Evolutionary conservation across 1,140 invertebrate genomes (phyloP).

Genomic region (Drosophila chauvacae): DNA sequence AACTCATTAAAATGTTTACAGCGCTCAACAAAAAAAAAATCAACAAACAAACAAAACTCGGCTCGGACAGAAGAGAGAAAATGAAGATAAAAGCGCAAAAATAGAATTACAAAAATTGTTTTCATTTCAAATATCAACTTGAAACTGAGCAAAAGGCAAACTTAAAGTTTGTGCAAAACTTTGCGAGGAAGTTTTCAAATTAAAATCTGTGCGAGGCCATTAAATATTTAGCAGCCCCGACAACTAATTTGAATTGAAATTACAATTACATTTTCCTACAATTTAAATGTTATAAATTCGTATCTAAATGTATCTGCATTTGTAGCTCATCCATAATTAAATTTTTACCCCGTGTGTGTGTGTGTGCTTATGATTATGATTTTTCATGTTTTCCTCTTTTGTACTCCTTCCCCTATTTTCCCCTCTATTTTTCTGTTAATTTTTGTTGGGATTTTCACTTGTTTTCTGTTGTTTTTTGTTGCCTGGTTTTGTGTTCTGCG

Average conservation of each 20-base stretch:
- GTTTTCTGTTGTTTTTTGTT: conserved; percentile 14
- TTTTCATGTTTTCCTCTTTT: conserved; percentile 44
- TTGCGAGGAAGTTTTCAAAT: conserved; percentile 61
- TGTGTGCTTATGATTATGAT: conserved; percentile 71
- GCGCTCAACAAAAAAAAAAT: conserved; percentile 73
- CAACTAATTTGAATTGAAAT: conserved; percentile 71
- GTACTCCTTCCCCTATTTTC: neutral
- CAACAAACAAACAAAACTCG: conserved; percentile 69
- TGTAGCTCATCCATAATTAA: conserved; percentile 64
- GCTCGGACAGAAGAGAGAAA: conserved; percentile 34
- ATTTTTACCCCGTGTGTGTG: conserved; percentile 8
- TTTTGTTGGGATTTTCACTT: conserved; percentile 26
- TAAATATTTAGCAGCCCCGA: conserved; percentile 60
- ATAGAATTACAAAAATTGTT: conserved; percentile 65
- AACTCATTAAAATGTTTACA: conserved; percentile 84
- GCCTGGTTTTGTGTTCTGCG: conserved; percentile 54
- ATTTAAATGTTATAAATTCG: conserved; percentile 41
- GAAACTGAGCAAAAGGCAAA: conserved; percentile 32
- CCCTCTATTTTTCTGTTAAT: conserved; percentile 1
- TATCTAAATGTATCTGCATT: conserved; percentile 26
- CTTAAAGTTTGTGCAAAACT: conserved; percentile 42
- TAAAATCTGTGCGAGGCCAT: conserved; percentile 56
- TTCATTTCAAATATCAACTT: conserved; percentile 70
- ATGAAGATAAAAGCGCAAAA: conserved; percentile 6
- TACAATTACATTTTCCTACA: conserved; percentile 45